These are phyloP conservation scores for Papilio protenor DNA, from an alignment of 2,888 invertebrate genomes.

Conservation along the genomic window DNA sequence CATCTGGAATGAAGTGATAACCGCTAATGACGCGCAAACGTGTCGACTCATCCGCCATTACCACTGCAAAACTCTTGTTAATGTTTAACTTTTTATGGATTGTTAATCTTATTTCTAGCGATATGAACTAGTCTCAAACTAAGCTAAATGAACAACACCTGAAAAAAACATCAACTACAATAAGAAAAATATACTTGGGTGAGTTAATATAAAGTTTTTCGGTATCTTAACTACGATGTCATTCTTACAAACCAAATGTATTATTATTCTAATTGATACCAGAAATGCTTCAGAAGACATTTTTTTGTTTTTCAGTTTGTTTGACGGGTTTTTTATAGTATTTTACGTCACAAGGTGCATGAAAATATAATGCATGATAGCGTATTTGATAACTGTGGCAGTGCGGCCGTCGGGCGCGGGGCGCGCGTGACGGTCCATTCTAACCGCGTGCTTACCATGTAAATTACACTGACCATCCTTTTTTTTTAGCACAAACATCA, in stretches of 20 bases:
- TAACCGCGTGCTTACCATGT: slow-evolving; percentile 82
- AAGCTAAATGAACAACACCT: neutral
- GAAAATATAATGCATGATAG: slow-evolving; percentile 18
- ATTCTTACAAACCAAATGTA: no score
- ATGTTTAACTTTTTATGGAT: slow-evolving; percentile 8
- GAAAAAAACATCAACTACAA: neutral
- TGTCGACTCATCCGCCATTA: slow-evolving; percentile 72
- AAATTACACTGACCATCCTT: slow-evolving; percentile 78
- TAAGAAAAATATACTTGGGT: neutral
- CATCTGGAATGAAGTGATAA: slow-evolving; percentile 84
- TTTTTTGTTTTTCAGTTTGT: neutral
- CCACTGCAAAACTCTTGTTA: slow-evolving; percentile 46
- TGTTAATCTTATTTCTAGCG: neutral
- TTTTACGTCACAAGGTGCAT: slow-evolving; percentile 6
- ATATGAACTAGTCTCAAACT: neutral
- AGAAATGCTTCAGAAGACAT: no score
- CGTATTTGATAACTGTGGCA: slow-evolving; percentile 57
- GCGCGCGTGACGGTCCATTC: slow-evolving; percentile 81
- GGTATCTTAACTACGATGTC: no score
- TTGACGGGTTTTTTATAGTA: neutral
- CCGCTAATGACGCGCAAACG: slow-evolving; percentile 79
- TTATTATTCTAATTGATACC: no score
- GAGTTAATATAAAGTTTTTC: neutral
- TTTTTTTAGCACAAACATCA: slow-evolving; percentile 76
- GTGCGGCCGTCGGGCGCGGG: slow-evolving; percentile 60